Percentiles rank a stretch among this genome's conserved stretches.
Conservation (phyloP, 2,888 invertebrate genomes). For the Macaria liturata region DNA sequence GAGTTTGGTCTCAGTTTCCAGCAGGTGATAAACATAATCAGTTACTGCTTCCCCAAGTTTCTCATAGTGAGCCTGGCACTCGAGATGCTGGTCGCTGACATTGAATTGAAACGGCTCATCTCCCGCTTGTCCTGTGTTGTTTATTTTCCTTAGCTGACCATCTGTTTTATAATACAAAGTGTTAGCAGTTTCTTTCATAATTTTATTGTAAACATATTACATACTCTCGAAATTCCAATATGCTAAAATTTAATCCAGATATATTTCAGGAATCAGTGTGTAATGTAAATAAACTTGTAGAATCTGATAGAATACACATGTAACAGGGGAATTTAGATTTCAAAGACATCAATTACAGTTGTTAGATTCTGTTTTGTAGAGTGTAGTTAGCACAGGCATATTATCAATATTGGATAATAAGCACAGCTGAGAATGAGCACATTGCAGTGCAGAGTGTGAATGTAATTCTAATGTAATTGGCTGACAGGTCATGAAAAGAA, state of each 20-base stretch:
- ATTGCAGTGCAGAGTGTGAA: too few species aligned
- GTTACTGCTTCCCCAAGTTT: slow-evolving; percentile 88
- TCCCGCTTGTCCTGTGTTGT: slow-evolving; percentile 70
- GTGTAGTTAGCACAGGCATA: too few species aligned
- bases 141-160: slow-evolving; percentile 85
- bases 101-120: slow-evolving; percentile 85
- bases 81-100: slow-evolving; percentile 82
- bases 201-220: slow-evolving; percentile 2
- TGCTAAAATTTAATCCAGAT: slow-evolving; percentile 18
- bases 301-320: slow-evolving; percentile 1
- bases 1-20: slow-evolving; percentile 84
- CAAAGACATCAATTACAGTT: slow-evolving; percentile 8
- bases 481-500: too few species aligned
- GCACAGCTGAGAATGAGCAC: too few species aligned
- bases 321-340: background rate
- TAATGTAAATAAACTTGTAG: slow-evolving; percentile 15
- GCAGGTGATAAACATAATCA: slow-evolving; percentile 86
- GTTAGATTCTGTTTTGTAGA: background rate
- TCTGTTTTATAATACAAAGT: slow-evolving; percentile 60
- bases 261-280: slow-evolving; percentile 19
- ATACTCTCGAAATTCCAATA: slow-evolving; percentile 1
- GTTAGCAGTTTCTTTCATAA: slow-evolving; percentile 13
- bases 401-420: too few species aligned
- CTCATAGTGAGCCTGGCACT: slow-evolving; percentile 89
- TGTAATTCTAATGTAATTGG: too few species aligned